Evolutionary conservation across 1,140 invertebrate genomes (phyloP).

Genomic region (Batillaria attramentaria): DNA sequence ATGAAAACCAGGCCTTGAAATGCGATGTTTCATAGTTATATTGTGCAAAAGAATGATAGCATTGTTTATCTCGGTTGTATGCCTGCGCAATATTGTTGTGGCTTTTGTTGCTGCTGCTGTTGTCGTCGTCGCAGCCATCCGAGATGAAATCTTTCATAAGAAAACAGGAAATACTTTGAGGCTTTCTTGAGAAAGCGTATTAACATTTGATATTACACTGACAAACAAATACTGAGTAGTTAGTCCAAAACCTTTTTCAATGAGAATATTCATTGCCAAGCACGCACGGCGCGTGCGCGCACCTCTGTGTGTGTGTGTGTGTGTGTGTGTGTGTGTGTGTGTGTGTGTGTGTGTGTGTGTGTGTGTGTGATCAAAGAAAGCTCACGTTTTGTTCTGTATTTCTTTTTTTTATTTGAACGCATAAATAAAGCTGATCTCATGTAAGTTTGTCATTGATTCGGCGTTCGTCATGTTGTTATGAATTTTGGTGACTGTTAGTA

Average conservation of each 20-base stretch:
- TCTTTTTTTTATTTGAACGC: background rate
- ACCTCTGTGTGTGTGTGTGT: background rate
- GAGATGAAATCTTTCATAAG: background rate
- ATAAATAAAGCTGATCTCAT: background rate
- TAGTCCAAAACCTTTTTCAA: background rate
- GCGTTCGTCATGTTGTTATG: background rate
- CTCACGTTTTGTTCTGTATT: background rate
- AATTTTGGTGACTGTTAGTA: background rate
- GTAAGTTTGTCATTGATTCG: background rate
- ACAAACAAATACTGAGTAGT: too few species aligned
- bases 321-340: conserved; percentile 18
- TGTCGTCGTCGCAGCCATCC: background rate
- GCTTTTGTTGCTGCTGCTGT: too few species aligned
- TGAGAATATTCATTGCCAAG: background rate
- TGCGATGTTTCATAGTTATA: too few species aligned
- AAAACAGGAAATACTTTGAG: background rate
- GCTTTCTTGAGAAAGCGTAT: background rate
- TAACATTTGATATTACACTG: too few species aligned
- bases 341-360: conserved; percentile 22
- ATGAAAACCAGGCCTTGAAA: too few species aligned
- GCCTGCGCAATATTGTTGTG: too few species aligned
- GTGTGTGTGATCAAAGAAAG: background rate
- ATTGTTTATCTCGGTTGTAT: too few species aligned
- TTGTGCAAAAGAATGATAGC: too few species aligned
- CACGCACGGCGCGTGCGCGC: background rate